Percentiles rank a stretch among this genome's conserved stretches.
Conservation (phyloP, 2,888 invertebrate species). For the Andrena flavipes region DNA sequence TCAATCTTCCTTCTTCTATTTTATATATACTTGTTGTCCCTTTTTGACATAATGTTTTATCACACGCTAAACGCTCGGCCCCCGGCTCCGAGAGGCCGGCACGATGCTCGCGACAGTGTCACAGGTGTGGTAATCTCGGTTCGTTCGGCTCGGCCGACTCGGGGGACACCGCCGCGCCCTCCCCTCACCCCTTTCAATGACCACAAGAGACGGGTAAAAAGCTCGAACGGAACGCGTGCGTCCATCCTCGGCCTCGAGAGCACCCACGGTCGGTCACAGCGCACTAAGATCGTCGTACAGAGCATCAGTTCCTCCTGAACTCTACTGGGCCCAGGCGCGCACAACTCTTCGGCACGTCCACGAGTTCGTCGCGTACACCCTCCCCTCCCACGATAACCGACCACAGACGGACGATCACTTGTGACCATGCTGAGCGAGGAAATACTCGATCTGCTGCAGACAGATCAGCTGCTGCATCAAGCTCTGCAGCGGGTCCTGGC, state of each 20-base stretch:
- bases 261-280: slow-evolving; percentile 32
- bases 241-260: slow-evolving; percentile 53
- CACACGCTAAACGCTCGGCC: slow-evolving; percentile 65
- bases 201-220: slow-evolving; percentile 20
- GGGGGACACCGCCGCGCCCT: slow-evolving; percentile 52
- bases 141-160: slow-evolving; percentile 26
- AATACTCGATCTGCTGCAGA: slow-evolving; percentile 81
- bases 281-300: slow-evolving; percentile 22
- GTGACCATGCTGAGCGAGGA: slow-evolving; percentile 82
- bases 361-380: slow-evolving; percentile 5
- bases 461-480: slow-evolving; percentile 82
- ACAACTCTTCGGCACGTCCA: slow-evolving; percentile 2
- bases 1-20: slow-evolving; percentile 35
- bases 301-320: neutral
- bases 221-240: slow-evolving; percentile 47
- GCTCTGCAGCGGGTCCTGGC: slow-evolving; percentile 82
- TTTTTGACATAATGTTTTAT: slow-evolving; percentile 67
- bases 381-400: neutral
- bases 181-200: slow-evolving; percentile 51
- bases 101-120: slow-evolving; percentile 54
- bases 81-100: slow-evolving; percentile 32
- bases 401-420: slow-evolving; percentile 63
- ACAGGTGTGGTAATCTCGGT: slow-evolving; percentile 35
- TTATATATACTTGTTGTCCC: slow-evolving; percentile 51
- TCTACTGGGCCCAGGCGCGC: slow-evolving; percentile 16